Percentiles rank a stretch among this genome's conserved stretches.
Evolutionary conservation across 2,113 vertebrate species (phyloP).

Genomic region (Erpornis zantholeuca): DNA sequence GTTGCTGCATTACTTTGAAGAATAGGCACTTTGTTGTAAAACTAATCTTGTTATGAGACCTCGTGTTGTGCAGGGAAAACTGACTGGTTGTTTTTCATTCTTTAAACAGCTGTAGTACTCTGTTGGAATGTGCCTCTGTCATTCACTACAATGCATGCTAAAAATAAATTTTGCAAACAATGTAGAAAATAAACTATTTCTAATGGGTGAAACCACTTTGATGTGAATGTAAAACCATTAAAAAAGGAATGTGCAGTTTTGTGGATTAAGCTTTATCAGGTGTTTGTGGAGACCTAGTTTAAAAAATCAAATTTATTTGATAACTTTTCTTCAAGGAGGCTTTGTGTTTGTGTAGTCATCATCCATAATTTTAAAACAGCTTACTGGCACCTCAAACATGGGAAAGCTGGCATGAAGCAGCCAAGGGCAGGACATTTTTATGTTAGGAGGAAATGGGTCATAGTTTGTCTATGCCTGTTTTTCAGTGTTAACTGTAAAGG

Average conservation of each 20-base stretch:
- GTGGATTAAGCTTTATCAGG: constrained; percentile 25
- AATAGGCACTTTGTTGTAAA: constrained; percentile 37
- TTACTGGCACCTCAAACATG: neutral
- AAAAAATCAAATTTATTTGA: neutral
- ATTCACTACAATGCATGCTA: constrained; percentile 52
- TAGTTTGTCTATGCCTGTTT: neutral
- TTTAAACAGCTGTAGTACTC: constrained; percentile 29
- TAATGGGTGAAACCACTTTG: constrained; percentile 6
- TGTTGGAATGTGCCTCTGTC: constrained; percentile 59
- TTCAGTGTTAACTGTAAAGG: neutral
- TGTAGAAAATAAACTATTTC: constrained; percentile 38
- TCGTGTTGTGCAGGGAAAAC: neutral
- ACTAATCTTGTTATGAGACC: constrained; percentile 12
- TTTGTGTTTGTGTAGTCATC: neutral
- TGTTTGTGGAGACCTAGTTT: neutral
- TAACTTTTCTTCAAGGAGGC: neutral
- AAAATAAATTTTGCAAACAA: constrained; percentile 52
- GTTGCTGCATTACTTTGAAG: constrained; percentile 3
- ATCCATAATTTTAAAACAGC: neutral
- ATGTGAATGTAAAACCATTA: constrained; percentile 53
- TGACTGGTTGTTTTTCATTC: constrained; percentile 6
- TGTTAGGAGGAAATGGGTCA: neutral
- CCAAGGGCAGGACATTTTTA: neutral
- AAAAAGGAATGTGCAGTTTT: constrained; percentile 16
- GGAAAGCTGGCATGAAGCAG: neutral